Percentiles rank a stretch among this genome's conserved stretches.
These are phyloP conservation scores for pig (Sus scrofa) DNA, from an alignment of 2,113 vertebrate species.

Conservation along the genomic window DNA sequence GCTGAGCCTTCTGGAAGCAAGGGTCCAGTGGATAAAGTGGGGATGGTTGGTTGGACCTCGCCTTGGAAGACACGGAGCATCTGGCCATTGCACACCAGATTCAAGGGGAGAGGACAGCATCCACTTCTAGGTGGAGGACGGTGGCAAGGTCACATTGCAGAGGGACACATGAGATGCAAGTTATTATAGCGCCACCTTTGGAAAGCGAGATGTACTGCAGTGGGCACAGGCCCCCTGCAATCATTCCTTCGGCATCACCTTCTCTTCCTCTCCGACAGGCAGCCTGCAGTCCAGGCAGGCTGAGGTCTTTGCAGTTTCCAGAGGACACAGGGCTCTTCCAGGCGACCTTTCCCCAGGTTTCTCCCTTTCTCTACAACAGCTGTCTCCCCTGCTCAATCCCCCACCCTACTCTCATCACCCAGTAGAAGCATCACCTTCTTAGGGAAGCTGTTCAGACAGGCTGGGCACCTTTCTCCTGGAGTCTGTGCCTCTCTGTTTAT, in stretches of 20 bases:
- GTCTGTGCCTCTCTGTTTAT: background rate
- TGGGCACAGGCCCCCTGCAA: accelerated
- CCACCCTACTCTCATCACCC: background rate
- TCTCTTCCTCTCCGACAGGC: background rate
- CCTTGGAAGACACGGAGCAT: background rate
- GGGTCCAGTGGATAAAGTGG: background rate
- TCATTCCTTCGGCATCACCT: background rate
- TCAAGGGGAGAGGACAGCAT: background rate
- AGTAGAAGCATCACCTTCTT: background rate
- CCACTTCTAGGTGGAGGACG: background rate
- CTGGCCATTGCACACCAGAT: background rate
- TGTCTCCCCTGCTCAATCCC: background rate
- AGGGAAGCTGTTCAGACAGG: too few species aligned
- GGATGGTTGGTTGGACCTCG: background rate
- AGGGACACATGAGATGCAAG: background rate
- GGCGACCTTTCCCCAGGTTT: background rate
- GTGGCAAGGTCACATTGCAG: background rate
- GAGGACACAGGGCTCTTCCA: background rate
- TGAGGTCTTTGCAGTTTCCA: background rate
- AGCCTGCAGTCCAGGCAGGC: background rate
- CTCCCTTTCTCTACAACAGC: background rate
- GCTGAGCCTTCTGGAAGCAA: background rate
- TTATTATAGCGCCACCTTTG: background rate
- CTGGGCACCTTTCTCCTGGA: accelerated
- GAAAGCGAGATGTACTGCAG: background rate